Evolutionary conservation across 2,888 invertebrate genomes (phyloP).

Genomic region (Epirrita christyi): DNA sequence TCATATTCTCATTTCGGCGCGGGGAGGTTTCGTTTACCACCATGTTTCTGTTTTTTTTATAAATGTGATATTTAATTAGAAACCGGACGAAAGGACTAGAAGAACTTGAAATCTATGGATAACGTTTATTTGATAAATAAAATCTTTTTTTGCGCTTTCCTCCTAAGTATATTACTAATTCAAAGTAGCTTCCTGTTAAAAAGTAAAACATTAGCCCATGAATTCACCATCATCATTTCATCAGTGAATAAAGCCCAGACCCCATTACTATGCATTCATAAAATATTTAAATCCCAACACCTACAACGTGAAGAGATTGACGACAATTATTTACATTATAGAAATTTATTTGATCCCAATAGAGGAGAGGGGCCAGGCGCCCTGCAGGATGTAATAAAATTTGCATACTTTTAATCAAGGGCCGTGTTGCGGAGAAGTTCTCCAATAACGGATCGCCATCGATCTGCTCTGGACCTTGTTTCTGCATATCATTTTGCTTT

Average conservation of each 20-base stretch:
- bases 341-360: constrained; percentile 53
- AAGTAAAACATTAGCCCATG: neutral
- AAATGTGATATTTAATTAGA: too few species aligned
- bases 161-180: too few species aligned
- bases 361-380: constrained; percentile 53
- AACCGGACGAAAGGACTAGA: too few species aligned
- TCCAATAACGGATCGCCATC: constrained; percentile 83
- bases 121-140: too few species aligned
- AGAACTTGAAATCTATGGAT: too few species aligned
- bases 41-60: too few species aligned
- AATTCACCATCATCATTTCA: constrained; percentile 12
- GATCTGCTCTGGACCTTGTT: constrained; percentile 71
- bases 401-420: constrained; percentile 86
- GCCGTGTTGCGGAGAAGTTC: constrained; percentile 85
- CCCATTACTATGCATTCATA: constrained; percentile 22
- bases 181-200: too few species aligned
- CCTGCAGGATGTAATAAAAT: constrained; percentile 82
- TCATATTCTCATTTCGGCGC: too few species aligned
- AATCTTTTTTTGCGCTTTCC: too few species aligned
- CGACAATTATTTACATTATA: constrained; percentile 52
- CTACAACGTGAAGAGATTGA: constrained; percentile 39
- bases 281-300: constrained; percentile 35
- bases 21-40: too few species aligned
- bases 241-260: constrained; percentile 6
- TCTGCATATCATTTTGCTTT: constrained; percentile 61